Evolutionary conservation across 2,888 invertebrate species (phyloP).

Genomic region (Drosophila recens): DNA sequence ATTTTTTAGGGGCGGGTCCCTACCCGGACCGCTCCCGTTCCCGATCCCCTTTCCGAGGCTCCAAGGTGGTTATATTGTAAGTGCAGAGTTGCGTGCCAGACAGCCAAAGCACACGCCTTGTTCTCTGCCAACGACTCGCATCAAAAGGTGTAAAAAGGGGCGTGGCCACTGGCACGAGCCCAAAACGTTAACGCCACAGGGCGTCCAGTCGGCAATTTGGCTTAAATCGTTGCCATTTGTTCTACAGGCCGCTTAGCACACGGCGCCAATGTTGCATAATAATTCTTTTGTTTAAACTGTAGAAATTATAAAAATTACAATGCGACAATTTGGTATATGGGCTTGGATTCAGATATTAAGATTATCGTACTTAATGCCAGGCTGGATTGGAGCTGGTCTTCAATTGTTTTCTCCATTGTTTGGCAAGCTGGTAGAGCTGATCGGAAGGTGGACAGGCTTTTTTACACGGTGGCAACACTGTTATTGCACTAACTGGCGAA

Average conservation of each 20-base stretch:
- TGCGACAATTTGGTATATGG: conserved; percentile 44
- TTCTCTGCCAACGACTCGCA: conserved; percentile 41
- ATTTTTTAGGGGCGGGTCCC: conserved; percentile 56
- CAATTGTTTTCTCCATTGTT: not conserved
- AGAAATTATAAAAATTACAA: conserved; percentile 68
- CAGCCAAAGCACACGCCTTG: conserved; percentile 62
- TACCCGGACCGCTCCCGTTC: conserved; percentile 10
- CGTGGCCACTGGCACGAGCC: conserved; percentile 65
- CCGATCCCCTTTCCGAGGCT: not conserved
- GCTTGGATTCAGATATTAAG: conserved; percentile 2
- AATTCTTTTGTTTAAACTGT: conserved; percentile 67
- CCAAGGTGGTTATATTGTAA: conserved; percentile 50
- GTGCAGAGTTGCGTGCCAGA: conserved; percentile 75
- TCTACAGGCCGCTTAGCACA: conserved; percentile 59
- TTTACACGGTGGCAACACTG: not conserved
- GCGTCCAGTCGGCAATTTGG: conserved; percentile 72
- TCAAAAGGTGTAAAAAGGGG: conserved; percentile 73
- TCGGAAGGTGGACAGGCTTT: not conserved
- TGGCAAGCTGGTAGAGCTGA: not conserved
- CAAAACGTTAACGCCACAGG: conserved; percentile 60
- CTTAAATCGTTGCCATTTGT: conserved; percentile 80
- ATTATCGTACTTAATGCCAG: conserved; percentile 18
- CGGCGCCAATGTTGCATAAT: conserved; percentile 57
- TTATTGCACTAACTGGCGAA: not conserved
- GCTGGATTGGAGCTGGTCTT: not conserved